phyloP scores from a whole-genome alignment of 2,113 vertebrate genomes.

The Pollimyrus isidori region DNA sequence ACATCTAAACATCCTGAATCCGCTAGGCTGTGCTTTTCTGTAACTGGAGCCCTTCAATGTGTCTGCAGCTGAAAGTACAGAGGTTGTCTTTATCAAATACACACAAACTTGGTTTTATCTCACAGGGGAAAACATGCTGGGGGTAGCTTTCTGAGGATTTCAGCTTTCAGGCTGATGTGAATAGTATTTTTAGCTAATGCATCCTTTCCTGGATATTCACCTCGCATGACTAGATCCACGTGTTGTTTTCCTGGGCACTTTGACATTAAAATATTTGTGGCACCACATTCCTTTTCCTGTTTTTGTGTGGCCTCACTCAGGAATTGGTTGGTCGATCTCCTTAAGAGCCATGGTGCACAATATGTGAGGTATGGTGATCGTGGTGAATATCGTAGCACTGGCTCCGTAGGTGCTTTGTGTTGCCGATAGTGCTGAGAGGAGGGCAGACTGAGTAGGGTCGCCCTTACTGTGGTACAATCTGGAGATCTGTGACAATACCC shows the following conservation, averaged over 20 bases:
- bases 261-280: not conserved
- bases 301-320: not conserved
- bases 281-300: not conserved
- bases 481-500: not conserved
- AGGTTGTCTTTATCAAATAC: constrained; percentile 15
- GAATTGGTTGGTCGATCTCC: not conserved
- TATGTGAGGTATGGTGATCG: not conserved
- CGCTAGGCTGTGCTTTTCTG: not conserved
- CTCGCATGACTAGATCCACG: not conserved
- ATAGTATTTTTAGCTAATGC: not conserved
- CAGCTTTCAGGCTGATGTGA: not conserved
- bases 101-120: constrained; percentile 18
- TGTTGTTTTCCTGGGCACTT: constrained; percentile 4
- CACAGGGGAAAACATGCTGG: not conserved
- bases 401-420: not conserved
- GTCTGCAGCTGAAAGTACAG: constrained; percentile 19
- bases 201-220: constrained; percentile 19
- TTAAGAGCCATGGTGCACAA: not conserved
- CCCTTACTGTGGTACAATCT: not conserved
- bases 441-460: not conserved
- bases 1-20: not conserved
- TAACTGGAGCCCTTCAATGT: not conserved
- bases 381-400: not conserved
- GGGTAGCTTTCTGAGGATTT: constrained; percentile 1
- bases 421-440: not conserved